phyloP scores from a whole-genome alignment of 2,888 invertebrate species.

The Exephanes ischioxanthus region DNA sequence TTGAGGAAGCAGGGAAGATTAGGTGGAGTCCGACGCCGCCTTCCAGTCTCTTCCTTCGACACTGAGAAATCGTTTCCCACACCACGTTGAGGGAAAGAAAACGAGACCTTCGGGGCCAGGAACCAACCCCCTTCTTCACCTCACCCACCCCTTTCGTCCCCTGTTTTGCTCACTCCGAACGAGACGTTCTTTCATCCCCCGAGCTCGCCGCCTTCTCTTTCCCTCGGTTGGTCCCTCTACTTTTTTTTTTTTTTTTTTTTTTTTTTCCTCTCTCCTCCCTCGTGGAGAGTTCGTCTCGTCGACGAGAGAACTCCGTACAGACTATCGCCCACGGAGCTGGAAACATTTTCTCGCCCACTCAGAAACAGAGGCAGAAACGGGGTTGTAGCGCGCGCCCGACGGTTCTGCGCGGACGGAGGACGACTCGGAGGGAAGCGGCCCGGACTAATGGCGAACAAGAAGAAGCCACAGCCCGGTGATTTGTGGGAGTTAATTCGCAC shows the following conservation, averaged over 20 bases:
- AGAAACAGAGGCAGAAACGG: conserved; percentile 8
- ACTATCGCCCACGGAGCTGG: conserved; percentile 23
- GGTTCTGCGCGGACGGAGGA: not conserved
- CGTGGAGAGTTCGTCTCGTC: not conserved
- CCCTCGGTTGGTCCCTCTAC: no score
- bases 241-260: not conserved
- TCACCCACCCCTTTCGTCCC: not conserved
- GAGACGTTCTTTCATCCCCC: conserved; percentile 24
- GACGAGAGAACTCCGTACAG: not conserved
- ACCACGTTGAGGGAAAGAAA: conserved; percentile 46
- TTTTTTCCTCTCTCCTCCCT: not conserved
- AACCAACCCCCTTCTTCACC: not conserved
- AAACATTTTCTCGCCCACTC: conserved; percentile 41
- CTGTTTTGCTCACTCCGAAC: conserved; percentile 50
- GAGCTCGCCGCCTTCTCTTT: not conserved
- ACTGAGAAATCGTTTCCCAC: conserved; percentile 64
- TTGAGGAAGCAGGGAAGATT: conserved; percentile 62
- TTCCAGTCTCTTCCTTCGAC: conserved; percentile 58
- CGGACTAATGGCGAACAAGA: conserved; percentile 52
- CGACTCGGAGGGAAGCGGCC: conserved; percentile 10
- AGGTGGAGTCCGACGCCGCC: conserved; percentile 46
- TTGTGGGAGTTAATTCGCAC: conserved; percentile 51
- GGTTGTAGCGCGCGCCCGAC: not conserved
- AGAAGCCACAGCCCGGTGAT: conserved; percentile 42
- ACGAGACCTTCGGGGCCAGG: conserved; percentile 53